Conservation (phyloP, 2,888 invertebrate genomes). For the Drosophila flavopinicola region DNA sequence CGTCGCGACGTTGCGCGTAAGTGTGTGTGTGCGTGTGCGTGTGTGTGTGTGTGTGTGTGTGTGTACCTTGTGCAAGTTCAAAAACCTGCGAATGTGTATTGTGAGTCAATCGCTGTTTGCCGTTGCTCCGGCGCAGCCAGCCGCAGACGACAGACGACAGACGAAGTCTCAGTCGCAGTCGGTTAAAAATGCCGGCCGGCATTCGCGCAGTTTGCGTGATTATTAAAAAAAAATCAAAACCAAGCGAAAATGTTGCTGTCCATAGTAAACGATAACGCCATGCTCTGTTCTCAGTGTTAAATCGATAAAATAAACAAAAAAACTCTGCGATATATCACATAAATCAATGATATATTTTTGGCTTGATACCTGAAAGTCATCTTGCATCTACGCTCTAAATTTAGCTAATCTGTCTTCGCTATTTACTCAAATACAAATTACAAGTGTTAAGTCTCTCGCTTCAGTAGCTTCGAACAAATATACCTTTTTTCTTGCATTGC, state of each 20-base stretch:
- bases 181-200: constrained; percentile 80
- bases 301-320: no score
- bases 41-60: constrained; percentile 5
- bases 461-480: not conserved
- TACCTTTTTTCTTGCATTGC: not conserved
- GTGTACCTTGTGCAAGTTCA: constrained; percentile 75
- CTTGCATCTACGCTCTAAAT: no score
- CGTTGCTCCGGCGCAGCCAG: constrained; percentile 19
- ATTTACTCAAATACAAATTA: no score
- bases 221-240: constrained; percentile 22
- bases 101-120: constrained; percentile 50
- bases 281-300: not conserved
- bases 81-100: constrained; percentile 69
- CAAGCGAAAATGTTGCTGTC: constrained; percentile 1
- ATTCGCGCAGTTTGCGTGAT: constrained; percentile 46
- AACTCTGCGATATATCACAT: no score
- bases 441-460: no score
- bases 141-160: constrained; percentile 37
- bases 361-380: no score
- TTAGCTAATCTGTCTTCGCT: no score
- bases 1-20: constrained; percentile 11
- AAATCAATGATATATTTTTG: no score
- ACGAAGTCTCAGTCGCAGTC: constrained; percentile 37
- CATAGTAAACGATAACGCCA: not conserved
- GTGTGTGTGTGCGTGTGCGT: not conserved